Evolutionary conservation across 2,888 invertebrate genomes (phyloP).

Genomic region (Gymnocheta viridis): DNA sequence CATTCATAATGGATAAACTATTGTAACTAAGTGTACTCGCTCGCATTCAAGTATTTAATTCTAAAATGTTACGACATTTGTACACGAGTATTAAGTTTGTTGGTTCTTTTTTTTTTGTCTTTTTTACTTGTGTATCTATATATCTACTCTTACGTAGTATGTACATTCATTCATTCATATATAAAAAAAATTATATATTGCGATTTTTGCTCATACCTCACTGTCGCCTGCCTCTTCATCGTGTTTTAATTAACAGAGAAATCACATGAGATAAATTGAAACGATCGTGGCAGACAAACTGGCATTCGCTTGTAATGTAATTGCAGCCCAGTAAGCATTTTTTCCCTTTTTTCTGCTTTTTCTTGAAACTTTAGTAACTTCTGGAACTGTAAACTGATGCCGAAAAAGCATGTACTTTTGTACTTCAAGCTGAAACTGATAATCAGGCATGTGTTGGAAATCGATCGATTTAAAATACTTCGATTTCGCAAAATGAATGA

Average conservation of each 20-base stretch:
- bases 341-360: background rate
- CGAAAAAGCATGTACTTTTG: too few species aligned
- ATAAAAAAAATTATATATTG: background rate
- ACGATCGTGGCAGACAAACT: conserved; percentile 71
- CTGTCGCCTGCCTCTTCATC: background rate
- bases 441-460: too few species aligned
- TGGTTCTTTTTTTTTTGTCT: conserved; percentile 1
- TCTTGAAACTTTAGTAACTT: too few species aligned
- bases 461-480: too few species aligned
- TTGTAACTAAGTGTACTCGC: conserved; percentile 4
- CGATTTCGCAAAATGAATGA: too few species aligned
- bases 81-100: conserved; percentile 53
- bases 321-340: conserved; percentile 47
- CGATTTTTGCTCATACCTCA: conserved; percentile 20
- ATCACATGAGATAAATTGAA: conserved; percentile 63
- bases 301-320: conserved; percentile 66
- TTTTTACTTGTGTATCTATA: background rate
- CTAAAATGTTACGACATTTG: conserved; percentile 60
- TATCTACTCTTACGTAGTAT: background rate
- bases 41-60: conserved; percentile 33
- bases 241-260: conserved; percentile 56
- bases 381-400: too few species aligned
- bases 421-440: too few species aligned
- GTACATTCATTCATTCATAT: conserved; percentile 19
- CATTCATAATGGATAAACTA: background rate